Percentiles rank a stretch among this genome's conserved stretches.
These are phyloP conservation scores for Magallana ariakensis DNA, from an alignment of 1,140 invertebrate genomes.

Conservation along the genomic window DNA sequence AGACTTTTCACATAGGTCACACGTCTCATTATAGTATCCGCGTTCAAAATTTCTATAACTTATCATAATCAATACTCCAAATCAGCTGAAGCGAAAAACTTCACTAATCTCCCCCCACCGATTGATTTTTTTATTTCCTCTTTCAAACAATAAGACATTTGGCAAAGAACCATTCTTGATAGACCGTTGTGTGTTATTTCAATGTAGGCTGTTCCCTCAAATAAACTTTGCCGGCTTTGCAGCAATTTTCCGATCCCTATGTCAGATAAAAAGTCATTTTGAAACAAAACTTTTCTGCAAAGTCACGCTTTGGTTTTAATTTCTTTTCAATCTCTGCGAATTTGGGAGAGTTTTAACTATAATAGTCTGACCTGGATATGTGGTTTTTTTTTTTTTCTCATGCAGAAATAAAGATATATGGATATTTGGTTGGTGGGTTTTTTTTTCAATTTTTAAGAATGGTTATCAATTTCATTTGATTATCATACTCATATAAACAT, in stretches of 20 bases:
- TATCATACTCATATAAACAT: no score
- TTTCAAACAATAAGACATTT: constrained; percentile 27
- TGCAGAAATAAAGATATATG: neutral
- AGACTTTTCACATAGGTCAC: constrained; percentile 1
- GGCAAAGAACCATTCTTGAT: neutral
- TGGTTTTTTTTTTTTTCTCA: neutral
- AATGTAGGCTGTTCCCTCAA: neutral
- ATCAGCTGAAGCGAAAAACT: constrained; percentile 24
- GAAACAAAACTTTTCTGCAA: constrained; percentile 29
- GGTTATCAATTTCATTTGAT: no score
- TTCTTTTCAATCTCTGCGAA: neutral
- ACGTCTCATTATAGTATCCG: neutral
- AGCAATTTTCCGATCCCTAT: neutral
- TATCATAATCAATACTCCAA: constrained; percentile 17
- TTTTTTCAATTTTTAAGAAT: no score
- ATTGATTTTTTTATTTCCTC: constrained; percentile 26
- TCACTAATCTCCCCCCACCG: neutral
- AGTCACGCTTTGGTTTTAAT: constrained; percentile 24
- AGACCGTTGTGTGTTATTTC: neutral
- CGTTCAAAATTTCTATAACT: neutral
- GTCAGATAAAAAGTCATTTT: constrained; percentile 34
- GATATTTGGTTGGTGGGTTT: no score
- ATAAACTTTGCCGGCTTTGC: neutral
- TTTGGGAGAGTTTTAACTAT: neutral
- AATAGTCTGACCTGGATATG: neutral